Conservation (phyloP, 2,113 vertebrate species). For the Oryzias javanicus region DNA sequence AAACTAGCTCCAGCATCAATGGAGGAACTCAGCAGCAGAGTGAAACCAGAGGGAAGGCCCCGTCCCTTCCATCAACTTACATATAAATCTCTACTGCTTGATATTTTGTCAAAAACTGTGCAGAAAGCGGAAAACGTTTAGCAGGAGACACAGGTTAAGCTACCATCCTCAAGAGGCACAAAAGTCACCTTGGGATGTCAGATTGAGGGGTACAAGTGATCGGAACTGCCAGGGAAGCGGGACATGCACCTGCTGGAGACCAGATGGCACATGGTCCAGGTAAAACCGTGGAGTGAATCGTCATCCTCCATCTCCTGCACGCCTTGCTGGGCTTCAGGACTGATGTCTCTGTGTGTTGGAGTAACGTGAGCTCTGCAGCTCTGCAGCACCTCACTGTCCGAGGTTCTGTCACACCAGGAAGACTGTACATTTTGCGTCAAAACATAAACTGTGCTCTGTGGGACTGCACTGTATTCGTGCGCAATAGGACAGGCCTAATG, state of each 20-base stretch:
- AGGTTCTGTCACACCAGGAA: slow-evolving; percentile 35
- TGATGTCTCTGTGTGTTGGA: slow-evolving; percentile 45
- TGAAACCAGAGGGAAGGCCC: slow-evolving; percentile 37
- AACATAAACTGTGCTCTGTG: slow-evolving; percentile 25
- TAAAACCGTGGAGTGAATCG: slow-evolving; percentile 55
- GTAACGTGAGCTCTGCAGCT: slow-evolving; percentile 45
- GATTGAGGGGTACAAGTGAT: slow-evolving; percentile 58
- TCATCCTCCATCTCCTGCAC: slow-evolving; percentile 38
- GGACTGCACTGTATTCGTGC: slow-evolving; percentile 20
- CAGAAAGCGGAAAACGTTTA: neutral
- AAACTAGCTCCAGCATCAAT: slow-evolving; percentile 49
- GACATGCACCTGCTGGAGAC: slow-evolving; percentile 21
- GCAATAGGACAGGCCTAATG: slow-evolving; percentile 45
- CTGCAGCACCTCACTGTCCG: slow-evolving; percentile 52
- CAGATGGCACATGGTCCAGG: slow-evolving; percentile 30
- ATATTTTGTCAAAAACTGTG: neutral
- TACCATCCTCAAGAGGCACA: slow-evolving; percentile 50
- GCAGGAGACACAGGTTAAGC: slow-evolving; percentile 31
- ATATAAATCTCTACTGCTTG: neutral
- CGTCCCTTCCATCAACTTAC: slow-evolving; percentile 18
- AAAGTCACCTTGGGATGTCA: slow-evolving; percentile 78
- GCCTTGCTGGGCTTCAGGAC: slow-evolving; percentile 33
- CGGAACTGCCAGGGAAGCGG: slow-evolving; percentile 32
- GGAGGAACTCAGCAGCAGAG: slow-evolving; percentile 34
- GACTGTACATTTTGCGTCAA: slow-evolving; percentile 48